Percentiles rank a stretch among this genome's conserved stretches.
Conservation (phyloP, 2,113 vertebrate genomes). For the Catagonus wagneri region DNA sequence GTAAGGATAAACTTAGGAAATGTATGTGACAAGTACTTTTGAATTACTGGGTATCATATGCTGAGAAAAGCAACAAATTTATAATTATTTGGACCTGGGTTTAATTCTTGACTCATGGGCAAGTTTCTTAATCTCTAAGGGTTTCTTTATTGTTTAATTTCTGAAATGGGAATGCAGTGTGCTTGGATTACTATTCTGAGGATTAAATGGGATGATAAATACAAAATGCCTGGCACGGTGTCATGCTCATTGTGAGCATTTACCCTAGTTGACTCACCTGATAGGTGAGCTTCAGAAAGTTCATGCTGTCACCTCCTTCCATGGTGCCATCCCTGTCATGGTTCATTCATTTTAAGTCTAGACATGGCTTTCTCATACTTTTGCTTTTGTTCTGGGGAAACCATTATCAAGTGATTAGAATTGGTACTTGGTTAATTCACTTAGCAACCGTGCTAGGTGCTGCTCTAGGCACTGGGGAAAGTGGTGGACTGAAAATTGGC, state of each 20-base stretch:
- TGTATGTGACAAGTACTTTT: not conserved
- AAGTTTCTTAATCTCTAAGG: not conserved
- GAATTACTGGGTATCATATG: not conserved
- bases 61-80: not conserved
- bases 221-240: not conserved
- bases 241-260: not conserved
- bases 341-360: not conserved
- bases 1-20: not conserved
- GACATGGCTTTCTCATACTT: not conserved
- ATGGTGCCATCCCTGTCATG: not conserved
- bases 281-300: not conserved
- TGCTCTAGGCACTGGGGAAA: not conserved
- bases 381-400: not conserved
- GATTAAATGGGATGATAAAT: not conserved
- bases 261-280: not conserved
- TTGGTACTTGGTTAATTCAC: not conserved
- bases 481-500: not conserved
- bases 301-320: not conserved
- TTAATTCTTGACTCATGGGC: not conserved
- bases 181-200: not conserved
- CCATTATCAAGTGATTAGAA: not conserved
- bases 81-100: not conserved
- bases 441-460: not conserved
- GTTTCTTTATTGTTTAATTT: not conserved
- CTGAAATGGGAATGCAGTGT: not conserved